phyloP scores from a whole-genome alignment of 2,113 vertebrate species.

The Elgaria multicarinata region DNA sequence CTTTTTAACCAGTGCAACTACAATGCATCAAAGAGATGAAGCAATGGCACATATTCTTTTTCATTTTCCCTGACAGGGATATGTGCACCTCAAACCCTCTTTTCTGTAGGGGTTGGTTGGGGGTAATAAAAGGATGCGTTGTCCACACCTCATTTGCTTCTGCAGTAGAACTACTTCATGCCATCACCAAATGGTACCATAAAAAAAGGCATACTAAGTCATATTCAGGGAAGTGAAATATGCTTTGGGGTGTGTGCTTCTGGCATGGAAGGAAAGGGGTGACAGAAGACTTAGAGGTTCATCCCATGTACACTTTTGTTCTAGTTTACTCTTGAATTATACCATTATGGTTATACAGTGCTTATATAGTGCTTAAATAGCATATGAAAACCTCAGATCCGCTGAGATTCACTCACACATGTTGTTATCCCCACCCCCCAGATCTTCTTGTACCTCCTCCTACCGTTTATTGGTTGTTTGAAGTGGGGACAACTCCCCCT shows the following conservation, averaged over 20 bases:
- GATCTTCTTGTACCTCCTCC: too few relatives aligned
- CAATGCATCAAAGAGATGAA: slow-evolving; percentile 34
- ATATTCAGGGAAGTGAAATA: slow-evolving; percentile 46
- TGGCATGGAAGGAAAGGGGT: slow-evolving; percentile 20
- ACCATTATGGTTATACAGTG: too few relatives aligned
- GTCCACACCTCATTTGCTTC: slow-evolving; percentile 23
- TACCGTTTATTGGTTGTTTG: too few relatives aligned
- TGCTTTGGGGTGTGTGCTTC: slow-evolving; percentile 41
- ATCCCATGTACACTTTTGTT: too few relatives aligned
- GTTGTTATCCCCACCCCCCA: too few relatives aligned
- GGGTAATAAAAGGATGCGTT: slow-evolving; percentile 59
- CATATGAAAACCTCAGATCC: too few relatives aligned
- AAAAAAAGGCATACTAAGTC: slow-evolving; percentile 43
- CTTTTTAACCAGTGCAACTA: slow-evolving; percentile 53
- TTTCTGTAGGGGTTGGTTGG: slow-evolving; percentile 43
- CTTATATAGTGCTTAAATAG: too few relatives aligned
- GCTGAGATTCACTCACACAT: too few relatives aligned
- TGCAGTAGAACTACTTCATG: slow-evolving; percentile 33
- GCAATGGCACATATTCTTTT: slow-evolving; percentile 47
- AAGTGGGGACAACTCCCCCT: too few relatives aligned
- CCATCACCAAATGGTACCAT: slow-evolving; percentile 44
- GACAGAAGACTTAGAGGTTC: too few relatives aligned
- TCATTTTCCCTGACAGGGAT: slow-evolving; percentile 28
- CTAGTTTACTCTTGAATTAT: too few relatives aligned
- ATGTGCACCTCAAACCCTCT: slow-evolving; percentile 43